phyloP scores from a whole-genome alignment of 2,797 vertebrate species.

The Anguilla obscura region DNA sequence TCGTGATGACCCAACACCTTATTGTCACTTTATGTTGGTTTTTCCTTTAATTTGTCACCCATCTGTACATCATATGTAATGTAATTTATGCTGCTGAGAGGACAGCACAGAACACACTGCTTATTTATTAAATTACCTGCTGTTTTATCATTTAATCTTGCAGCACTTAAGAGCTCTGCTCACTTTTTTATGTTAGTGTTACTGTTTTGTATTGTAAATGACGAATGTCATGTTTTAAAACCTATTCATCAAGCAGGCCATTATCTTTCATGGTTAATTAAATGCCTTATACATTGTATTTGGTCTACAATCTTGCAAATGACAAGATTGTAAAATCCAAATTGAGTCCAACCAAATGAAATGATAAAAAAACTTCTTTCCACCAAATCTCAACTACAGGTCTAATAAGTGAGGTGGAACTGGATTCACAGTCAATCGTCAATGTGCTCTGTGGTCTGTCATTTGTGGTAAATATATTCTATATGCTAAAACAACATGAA shows the following conservation, averaged over 20 bases:
- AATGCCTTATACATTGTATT: background rate
- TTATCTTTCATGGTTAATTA: background rate
- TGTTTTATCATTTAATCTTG: no score
- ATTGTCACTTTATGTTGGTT: no score
- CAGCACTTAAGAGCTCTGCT: no score
- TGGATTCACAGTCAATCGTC: slow-evolving; percentile 83
- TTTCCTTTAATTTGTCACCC: no score
- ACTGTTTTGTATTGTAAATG: no score
- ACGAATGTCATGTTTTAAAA: background rate
- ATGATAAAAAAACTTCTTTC: background rate
- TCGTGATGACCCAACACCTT: no score
- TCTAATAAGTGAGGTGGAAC: slow-evolving; percentile 80
- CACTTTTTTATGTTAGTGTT: no score
- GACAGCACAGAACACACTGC: no score
- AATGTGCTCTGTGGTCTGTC: slow-evolving; percentile 71
- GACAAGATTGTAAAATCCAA: no score
- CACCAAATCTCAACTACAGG: slow-evolving; percentile 64
- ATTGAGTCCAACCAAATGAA: background rate
- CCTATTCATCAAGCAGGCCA: background rate
- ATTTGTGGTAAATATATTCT: slow-evolving; percentile 76
- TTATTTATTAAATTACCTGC: no score
- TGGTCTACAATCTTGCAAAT: background rate
- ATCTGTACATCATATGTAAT: no score
- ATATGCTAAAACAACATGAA: background rate
- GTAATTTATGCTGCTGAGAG: no score